These are phyloP conservation scores for Motacilla alba DNA, from an alignment of 2,113 vertebrate species.

Conservation along the genomic window DNA sequence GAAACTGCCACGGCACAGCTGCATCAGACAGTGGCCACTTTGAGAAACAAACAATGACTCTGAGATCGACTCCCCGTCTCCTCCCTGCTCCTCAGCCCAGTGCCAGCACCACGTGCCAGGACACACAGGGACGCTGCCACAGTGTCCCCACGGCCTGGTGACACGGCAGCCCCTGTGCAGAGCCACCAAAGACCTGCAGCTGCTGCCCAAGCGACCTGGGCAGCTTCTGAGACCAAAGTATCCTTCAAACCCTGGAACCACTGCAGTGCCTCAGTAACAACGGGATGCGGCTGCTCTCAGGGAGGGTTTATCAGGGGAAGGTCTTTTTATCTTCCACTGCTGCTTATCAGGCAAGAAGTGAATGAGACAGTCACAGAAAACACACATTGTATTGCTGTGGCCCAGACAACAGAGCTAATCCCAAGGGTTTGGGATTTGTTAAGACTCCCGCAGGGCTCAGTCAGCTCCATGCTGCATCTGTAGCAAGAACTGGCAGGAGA, in stretches of 20 bases:
- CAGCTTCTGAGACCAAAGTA: neutral
- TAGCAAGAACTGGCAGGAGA: neutral
- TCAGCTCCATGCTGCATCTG: neutral
- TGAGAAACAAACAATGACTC: slow-evolving; percentile 43
- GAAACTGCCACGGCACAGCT: slow-evolving; percentile 9
- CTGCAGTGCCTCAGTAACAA: neutral
- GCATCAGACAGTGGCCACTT: slow-evolving; percentile 40
- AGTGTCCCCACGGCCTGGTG: rapidly evolving
- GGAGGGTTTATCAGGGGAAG: neutral
- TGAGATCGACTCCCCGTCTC: neutral
- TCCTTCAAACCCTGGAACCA: neutral
- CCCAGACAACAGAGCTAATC: neutral
- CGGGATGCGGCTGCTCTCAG: neutral
- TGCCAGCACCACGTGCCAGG: neutral
- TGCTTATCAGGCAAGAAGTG: neutral
- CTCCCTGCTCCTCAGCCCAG: neutral
- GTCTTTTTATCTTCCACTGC: neutral
- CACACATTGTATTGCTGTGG: neutral
- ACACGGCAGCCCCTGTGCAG: neutral
- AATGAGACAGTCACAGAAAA: neutral
- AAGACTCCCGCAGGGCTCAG: neutral
- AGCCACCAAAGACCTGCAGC: neutral
- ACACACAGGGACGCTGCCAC: neutral
- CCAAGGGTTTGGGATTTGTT: neutral
- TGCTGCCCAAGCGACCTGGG: neutral